Evolutionary conservation across 2,888 invertebrate genomes (phyloP), one percentile per base, ranked within the genome.

Genomic region (Ornithoptera priamus): DNA sequence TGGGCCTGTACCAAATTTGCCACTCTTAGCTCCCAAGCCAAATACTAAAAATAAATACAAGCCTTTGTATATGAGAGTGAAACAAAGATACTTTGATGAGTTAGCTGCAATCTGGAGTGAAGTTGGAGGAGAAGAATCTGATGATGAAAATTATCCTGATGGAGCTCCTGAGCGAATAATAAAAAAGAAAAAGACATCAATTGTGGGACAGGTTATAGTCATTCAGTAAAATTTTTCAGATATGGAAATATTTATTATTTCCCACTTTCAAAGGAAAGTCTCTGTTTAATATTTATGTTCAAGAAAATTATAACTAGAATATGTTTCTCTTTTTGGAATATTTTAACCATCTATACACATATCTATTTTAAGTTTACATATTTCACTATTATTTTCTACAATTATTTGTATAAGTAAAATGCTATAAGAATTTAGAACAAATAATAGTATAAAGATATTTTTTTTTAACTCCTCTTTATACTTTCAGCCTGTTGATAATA

Each of bases 71-170:
- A 75, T 93, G 46, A 85, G 94, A 75, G 93, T 94, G 0, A 93
- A 92, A 59, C 94, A 89, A 69, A 89, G 91, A 72, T 92, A 91
- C 81, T 95, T 95, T 87, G 94, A 96, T 81, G 96, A 96, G 80
- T 87, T 97, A 62, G 88, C 94, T 63, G 94, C 95, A 69, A 94
- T 97, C 42, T 80, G 88, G 72, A 93, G 95, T 77, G 94, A 95
- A 76, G 95, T 96, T 76, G 94, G 96, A 65, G 95, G 96, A n/a
- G 94, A 96, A 65, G 93, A 94, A 71, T 96, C 96, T 42, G 97
- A 97, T 74, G 96, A 96, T 88, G 97, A 97, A 76, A 95, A 95
- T 78, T 95, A 95, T 82, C 95, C 95, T 59, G 95, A 95, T 81
- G 95, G 95, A 0, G 94, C 95, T 50, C 70, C 70, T 58, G 92